A percentile compares a stretch with the other conserved stretches of the same genome.
These are phyloP conservation scores for Centropyge bicolor DNA, from an alignment of 2,797 vertebrate genomes.

Conservation along the genomic window DNA sequence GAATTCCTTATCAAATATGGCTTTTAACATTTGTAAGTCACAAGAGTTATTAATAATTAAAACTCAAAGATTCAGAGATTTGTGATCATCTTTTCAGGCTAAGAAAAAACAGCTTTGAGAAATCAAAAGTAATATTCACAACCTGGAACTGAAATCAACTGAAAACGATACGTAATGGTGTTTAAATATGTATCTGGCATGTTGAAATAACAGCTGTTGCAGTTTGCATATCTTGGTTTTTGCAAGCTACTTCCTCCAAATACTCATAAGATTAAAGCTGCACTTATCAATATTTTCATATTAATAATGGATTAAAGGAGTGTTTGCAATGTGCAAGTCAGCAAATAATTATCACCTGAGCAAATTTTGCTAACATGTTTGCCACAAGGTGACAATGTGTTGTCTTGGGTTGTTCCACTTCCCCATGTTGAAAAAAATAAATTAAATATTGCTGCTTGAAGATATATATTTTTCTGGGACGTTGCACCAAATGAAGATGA, in stretches of 20 bases:
- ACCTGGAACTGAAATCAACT: background rate
- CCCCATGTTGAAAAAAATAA: too few relatives aligned
- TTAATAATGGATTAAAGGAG: background rate
- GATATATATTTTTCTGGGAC: background rate
- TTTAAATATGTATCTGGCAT: background rate
- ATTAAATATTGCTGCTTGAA: too few relatives aligned
- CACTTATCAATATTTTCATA: background rate
- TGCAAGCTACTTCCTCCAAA: background rate
- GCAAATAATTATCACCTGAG: background rate
- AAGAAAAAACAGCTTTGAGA: background rate
- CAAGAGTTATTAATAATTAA: background rate
- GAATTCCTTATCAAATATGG: background rate
- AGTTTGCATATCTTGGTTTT: background rate
- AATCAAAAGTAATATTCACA: background rate
- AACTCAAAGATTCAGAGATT: background rate
- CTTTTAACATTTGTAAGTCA: background rate
- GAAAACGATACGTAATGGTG: background rate
- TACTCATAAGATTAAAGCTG: background rate
- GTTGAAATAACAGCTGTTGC: background rate
- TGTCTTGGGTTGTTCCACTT: too few relatives aligned
- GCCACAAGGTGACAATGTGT: background rate
- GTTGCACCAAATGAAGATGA: background rate
- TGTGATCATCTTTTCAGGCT: background rate
- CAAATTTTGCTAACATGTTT: background rate
- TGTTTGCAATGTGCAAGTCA: background rate